Conservation (phyloP, 2,888 invertebrate genomes). For the Pammene fasciana region DNA sequence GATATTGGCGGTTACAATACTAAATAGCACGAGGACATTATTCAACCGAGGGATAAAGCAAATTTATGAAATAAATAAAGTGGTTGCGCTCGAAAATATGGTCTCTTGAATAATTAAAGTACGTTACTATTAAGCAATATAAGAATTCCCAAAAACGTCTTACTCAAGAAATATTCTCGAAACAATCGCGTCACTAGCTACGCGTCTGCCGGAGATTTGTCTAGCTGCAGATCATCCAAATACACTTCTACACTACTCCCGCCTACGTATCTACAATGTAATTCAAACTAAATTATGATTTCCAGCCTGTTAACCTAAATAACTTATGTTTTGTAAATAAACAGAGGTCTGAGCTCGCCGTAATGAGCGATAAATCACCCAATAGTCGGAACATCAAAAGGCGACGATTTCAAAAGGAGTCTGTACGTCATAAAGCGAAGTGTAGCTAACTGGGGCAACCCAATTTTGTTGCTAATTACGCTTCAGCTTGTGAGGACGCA, state of each 20-base stretch:
- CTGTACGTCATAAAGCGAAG: slow-evolving; percentile 55
- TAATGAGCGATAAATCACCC: slow-evolving; percentile 62
- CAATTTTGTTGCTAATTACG: slow-evolving; percentile 63
- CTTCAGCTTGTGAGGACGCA: slow-evolving; percentile 49
- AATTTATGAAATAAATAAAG: too few species aligned
- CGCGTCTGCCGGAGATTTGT: slow-evolving; percentile 14
- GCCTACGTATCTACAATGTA: slow-evolving; percentile 23
- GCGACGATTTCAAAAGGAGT: slow-evolving; percentile 50
- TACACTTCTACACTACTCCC: slow-evolving; percentile 25
- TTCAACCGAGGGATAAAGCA: too few species aligned
- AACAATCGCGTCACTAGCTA: not conserved
- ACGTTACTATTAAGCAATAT: too few species aligned
- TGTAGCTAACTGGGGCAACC: slow-evolving; percentile 54
- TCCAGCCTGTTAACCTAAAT: slow-evolving; percentile 52
- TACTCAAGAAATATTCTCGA: not conserved
- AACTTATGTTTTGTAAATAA: slow-evolving; percentile 54
- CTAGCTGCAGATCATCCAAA: slow-evolving; percentile 31
- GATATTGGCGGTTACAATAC: too few species aligned
- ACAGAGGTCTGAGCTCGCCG: slow-evolving; percentile 48
- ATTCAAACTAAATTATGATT: slow-evolving; percentile 38
- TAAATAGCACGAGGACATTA: not conserved
- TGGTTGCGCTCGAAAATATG: too few species aligned
- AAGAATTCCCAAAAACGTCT: not conserved
- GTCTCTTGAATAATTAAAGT: too few species aligned
- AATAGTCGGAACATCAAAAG: slow-evolving; percentile 62